phyloP scores from a whole-genome alignment of 2,113 vertebrate species.

The Tretioscincus oriximinensis region DNA sequence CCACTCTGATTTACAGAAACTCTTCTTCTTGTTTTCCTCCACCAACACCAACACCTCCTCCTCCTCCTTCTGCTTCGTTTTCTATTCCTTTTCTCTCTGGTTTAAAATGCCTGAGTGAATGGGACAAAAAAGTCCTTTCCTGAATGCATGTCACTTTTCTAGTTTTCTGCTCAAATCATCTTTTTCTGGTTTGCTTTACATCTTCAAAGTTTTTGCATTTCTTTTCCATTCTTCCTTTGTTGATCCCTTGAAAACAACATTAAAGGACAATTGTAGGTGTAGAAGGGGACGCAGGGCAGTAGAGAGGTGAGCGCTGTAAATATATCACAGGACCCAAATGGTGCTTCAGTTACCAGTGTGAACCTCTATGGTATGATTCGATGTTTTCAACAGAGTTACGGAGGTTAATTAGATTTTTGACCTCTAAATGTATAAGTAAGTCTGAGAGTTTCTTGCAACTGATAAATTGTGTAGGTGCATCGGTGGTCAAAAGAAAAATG shows the following conservation, averaged over 20 bases:
- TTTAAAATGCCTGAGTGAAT: no score
- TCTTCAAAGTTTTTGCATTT: neutral
- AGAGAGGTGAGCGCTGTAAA: slow-evolving; percentile 28
- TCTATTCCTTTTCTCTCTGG: no score
- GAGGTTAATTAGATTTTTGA: slow-evolving; percentile 79
- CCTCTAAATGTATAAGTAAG: slow-evolving; percentile 69
- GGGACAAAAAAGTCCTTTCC: neutral
- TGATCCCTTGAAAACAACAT: slow-evolving; percentile 7
- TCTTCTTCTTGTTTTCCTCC: no score
- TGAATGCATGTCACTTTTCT: neutral
- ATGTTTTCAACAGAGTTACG: slow-evolving; percentile 64
- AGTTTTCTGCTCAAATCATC: neutral
- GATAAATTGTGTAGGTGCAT: slow-evolving; percentile 68
- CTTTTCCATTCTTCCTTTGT: neutral
- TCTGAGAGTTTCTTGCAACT: slow-evolving; percentile 69
- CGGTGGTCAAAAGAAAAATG: slow-evolving; percentile 67
- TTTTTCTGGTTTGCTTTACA: neutral
- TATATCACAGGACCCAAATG: slow-evolving; percentile 26
- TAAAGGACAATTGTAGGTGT: neutral
- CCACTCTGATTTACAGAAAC: no score
- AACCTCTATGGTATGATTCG: slow-evolving; percentile 51
- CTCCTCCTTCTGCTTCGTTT: no score
- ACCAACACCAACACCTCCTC: no score
- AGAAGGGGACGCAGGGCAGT: neutral
- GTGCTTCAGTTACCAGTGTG: slow-evolving; percentile 45